phyloP scores from a whole-genome alignment of 2,113 vertebrate genomes.

The Silurus meridionalis region DNA sequence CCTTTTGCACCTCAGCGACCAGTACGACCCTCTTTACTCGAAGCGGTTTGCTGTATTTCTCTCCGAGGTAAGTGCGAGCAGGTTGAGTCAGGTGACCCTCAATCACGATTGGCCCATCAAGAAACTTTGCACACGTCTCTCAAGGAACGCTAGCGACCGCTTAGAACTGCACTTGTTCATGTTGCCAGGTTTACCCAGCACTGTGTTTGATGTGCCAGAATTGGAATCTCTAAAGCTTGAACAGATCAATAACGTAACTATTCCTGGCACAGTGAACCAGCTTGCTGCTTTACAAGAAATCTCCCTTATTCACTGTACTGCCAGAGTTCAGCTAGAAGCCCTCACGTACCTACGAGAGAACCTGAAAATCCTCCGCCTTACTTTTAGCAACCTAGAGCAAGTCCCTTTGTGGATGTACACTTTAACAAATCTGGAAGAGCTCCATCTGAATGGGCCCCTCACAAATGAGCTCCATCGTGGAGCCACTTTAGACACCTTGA shows the following conservation, averaged over 20 bases:
- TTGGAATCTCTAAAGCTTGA: slow-evolving; percentile 83
- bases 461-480: slow-evolving; percentile 72
- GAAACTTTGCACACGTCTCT: slow-evolving; percentile 78
- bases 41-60: slow-evolving; percentile 87
- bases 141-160: slow-evolving; percentile 69
- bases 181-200: slow-evolving; percentile 82
- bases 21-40: slow-evolving; percentile 86
- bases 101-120: slow-evolving; percentile 84
- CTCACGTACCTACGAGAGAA: slow-evolving; percentile 76
- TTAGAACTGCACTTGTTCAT: slow-evolving; percentile 81
- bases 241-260: slow-evolving; percentile 75
- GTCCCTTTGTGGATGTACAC: slow-evolving; percentile 83
- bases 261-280: slow-evolving; percentile 76
- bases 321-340: slow-evolving; percentile 78
- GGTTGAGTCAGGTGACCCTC: slow-evolving; percentile 83
- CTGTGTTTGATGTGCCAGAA: slow-evolving; percentile 80
- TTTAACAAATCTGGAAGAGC: slow-evolving; percentile 78
- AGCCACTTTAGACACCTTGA: slow-evolving; percentile 75
- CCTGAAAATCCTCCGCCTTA: slow-evolving; percentile 76
- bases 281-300: slow-evolving; percentile 78
- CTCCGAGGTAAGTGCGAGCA: slow-evolving; percentile 87
- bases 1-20: slow-evolving; percentile 86
- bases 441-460: slow-evolving; percentile 79
- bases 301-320: slow-evolving; percentile 75
- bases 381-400: slow-evolving; percentile 76